Evolutionary conservation across 2,113 vertebrate genomes (phyloP).

Genomic region (Madoqua kirkii): DNA sequence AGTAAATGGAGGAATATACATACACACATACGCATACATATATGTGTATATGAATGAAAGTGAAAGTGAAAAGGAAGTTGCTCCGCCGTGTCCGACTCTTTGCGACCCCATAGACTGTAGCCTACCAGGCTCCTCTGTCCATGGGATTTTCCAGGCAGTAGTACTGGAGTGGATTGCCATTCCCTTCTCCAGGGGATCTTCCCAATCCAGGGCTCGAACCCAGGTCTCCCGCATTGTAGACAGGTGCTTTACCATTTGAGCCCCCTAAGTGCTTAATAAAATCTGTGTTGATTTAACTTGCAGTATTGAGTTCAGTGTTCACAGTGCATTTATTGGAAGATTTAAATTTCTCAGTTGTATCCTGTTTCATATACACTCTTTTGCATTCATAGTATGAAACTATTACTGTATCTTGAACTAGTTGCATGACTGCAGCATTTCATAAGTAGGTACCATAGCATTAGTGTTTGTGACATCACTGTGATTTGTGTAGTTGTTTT

Average conservation of each 20-base stretch:
- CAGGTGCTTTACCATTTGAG: no score
- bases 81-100: no score
- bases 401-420: background rate
- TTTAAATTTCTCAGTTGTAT: slow-evolving; percentile 19
- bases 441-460: background rate
- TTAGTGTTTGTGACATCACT: background rate
- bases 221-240: no score
- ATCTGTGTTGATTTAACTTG: background rate
- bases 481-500: background rate
- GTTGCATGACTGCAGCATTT: background rate
- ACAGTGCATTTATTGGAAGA: background rate
- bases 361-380: background rate
- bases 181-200: no score
- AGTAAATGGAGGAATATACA: background rate
- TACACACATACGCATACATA: background rate
- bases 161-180: no score
- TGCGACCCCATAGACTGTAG: no score
- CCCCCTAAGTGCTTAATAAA: background rate
- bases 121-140: no score
- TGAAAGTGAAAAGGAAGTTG: no score
- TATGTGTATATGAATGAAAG: background rate
- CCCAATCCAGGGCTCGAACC: no score
- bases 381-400: background rate
- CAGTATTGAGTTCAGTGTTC: background rate
- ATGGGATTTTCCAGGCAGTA: no score